Evolutionary conservation across 2,113 vertebrate genomes (phyloP).

Genomic region (Lepisosteus oculatus): DNA sequence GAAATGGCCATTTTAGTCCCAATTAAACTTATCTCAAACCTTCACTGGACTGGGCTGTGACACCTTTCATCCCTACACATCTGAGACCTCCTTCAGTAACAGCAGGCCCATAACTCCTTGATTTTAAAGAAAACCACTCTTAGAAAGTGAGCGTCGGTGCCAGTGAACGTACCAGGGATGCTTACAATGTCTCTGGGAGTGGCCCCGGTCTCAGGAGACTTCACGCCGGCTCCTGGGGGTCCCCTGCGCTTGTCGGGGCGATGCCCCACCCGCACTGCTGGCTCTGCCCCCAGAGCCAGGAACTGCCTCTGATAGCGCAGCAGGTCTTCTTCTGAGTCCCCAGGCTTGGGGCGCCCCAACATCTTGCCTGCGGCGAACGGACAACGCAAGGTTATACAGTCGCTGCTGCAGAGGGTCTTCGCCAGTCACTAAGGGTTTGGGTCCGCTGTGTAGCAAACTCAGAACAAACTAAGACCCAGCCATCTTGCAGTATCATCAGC

Average conservation of each 20-base stretch:
- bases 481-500: too few species aligned
- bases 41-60: too few species aligned
- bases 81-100: too few species aligned
- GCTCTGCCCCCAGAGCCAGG: conserved; percentile 66
- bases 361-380: conserved; percentile 52
- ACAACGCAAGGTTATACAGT: not conserved
- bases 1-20: too few species aligned
- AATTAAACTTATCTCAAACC: too few species aligned
- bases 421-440: too few species aligned
- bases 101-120: too few species aligned
- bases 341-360: conserved; percentile 84
- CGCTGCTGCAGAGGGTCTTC: not conserved
- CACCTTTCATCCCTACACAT: too few species aligned
- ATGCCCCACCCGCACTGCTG: conserved; percentile 76
- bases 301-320: conserved; percentile 84
- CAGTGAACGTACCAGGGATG: conserved; percentile 67
- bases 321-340: conserved; percentile 87
- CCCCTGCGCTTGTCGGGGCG: conserved; percentile 81
- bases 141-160: too few species aligned
- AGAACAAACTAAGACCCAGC: too few species aligned
- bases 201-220: conserved; percentile 13
- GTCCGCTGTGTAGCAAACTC: too few species aligned
- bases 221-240: conserved; percentile 22
- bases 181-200: conserved; percentile 77
- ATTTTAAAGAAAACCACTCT: too few species aligned